Base-by-base conservation (phyloP, 2,797 vertebrate species). In the Microcaecilia unicolor region DNA sequence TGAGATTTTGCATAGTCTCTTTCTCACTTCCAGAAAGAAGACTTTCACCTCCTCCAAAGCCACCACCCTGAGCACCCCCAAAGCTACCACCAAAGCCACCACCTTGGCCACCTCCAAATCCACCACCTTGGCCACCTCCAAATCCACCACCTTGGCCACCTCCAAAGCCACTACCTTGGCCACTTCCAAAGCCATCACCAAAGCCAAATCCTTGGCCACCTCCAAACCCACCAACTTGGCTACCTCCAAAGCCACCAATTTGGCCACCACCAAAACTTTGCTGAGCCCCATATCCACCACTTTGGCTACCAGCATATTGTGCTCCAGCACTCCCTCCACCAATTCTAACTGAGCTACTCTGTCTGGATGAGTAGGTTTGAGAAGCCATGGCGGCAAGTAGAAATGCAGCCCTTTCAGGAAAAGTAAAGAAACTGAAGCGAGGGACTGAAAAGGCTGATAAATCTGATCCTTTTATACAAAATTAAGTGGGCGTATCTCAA, bases 1-100 rank as follows among this genome's bases (percentile, higher is more conserved):
- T 84, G 44, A 89, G 78, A 61, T 86, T 88, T 70, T 84, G 81
- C 81, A 86, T 85, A 51, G 76, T 84, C 58, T 74, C 70, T 58
- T 88, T 90, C 67, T 85, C 84, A 19, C 70, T 48, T 19, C 55
- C 66, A 6, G 72, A 52, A 0, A 57, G 8, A 6, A 69, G 29
- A 1, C 31, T 13, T 8, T 48, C 37, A 25, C 17, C 21, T 9
- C 32, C 25, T 19, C 27, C 14, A 13, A 16, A 13, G 18, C 18
- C 21, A 25, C 21, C 32, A 18, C 29, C 15, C 15, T 12, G 11
- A 8, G 13, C 10, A 19, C 55, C 54, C 2, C 66, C 55, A 47
- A 58, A 59, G 5, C 58, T 64, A 7, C 62, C 44, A 46, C 37
- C 38, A 5, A 19, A 47, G 48, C 58, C 64, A n/a, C n/a, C n/a